Evolutionary conservation across 2,888 invertebrate genomes (phyloP).

Genomic region (Leptinotarsa juncta): DNA sequence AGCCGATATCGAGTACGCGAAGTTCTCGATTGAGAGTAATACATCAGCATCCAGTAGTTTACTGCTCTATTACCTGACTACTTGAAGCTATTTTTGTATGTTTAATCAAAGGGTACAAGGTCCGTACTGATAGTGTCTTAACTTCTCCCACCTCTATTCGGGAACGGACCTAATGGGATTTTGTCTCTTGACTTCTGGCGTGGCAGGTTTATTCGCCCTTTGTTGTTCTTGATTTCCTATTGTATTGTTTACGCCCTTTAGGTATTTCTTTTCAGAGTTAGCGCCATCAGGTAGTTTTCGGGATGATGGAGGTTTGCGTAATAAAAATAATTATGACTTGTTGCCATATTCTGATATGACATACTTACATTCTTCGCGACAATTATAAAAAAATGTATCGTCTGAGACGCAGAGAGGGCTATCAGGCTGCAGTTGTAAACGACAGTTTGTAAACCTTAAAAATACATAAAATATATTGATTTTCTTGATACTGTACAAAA

Average conservation of each 20-base stretch:
- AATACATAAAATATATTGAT: no score
- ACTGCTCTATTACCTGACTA: not conserved
- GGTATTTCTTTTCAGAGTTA: conserved; percentile 16
- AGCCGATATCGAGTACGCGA: conserved; percentile 3
- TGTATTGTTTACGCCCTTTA: conserved; percentile 8
- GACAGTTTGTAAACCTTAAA: no score
- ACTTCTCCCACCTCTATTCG: conserved; percentile 7
- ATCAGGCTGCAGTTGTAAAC: no score
- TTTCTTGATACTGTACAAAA: no score
- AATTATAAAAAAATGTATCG: no score
- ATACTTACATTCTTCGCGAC: not conserved
- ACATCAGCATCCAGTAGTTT: not conserved
- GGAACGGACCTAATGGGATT: conserved; percentile 10
- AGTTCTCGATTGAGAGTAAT: not conserved
- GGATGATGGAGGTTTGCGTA: not conserved
- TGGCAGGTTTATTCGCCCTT: conserved; percentile 17
- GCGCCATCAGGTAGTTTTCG: conserved; percentile 13
- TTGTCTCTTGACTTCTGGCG: conserved; percentile 18
- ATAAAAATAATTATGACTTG: not conserved
- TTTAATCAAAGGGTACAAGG: not conserved
- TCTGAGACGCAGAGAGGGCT: no score
- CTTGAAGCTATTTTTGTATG: not conserved
- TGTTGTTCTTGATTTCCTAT: conserved; percentile 6
- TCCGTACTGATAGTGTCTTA: not conserved
- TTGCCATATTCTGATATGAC: no score